Conservation (phyloP, 2,888 invertebrate species). For the Orgyia antiqua region DNA sequence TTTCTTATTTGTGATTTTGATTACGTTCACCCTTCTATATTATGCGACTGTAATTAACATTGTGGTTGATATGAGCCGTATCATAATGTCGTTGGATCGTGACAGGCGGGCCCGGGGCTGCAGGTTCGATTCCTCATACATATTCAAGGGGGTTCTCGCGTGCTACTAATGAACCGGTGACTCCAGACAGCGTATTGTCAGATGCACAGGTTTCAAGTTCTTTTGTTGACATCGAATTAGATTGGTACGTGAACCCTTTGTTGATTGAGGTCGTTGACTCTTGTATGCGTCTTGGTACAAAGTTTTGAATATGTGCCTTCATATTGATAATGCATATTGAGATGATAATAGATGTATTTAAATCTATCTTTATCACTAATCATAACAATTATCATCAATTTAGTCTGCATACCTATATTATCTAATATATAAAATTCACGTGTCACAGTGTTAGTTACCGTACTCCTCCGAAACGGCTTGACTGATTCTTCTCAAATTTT, state of each 20-base stretch:
- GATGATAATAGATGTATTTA: no score
- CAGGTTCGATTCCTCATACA: slow-evolving; percentile 51
- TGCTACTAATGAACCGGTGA: slow-evolving; percentile 40
- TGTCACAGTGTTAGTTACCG: no score
- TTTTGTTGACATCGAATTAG: slow-evolving; percentile 39
- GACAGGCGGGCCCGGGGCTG: slow-evolving; percentile 31
- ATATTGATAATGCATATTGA: no score
- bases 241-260: slow-evolving; percentile 34
- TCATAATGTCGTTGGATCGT: slow-evolving; percentile 37
- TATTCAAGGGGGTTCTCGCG: slow-evolving; percentile 43
- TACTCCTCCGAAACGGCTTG: no score
- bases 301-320: no score
- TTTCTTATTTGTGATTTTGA: slow-evolving; percentile 14
- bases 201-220: slow-evolving; percentile 36
- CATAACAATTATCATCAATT: no score
- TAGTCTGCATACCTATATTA: no score
- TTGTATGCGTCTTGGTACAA: slow-evolving; percentile 4
- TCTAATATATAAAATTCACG: no score
- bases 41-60: slow-evolving; percentile 30
- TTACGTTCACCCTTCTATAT: slow-evolving; percentile 25
- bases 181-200: slow-evolving; percentile 34
- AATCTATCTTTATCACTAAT: no score
- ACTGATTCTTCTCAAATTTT: no score
- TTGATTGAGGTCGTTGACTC: slow-evolving; percentile 25
- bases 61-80: slow-evolving; percentile 39